phyloP scores from a whole-genome alignment of 2,888 invertebrate genomes.

The Scelioninae gen. 1 region DNA sequence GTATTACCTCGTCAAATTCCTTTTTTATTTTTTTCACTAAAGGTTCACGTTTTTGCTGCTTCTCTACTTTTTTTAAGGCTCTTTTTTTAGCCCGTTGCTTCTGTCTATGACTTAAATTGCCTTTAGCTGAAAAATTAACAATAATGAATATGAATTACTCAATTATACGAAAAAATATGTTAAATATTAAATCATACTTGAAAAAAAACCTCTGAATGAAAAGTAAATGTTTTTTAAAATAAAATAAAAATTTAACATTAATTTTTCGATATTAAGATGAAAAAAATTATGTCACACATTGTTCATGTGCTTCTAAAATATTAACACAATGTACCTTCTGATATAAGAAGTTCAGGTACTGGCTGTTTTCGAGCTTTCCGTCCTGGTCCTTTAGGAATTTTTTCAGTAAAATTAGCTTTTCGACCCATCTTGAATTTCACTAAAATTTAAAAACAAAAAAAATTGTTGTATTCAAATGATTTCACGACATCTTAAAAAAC shows the following conservation, averaged over 20 bases:
- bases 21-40: slow-evolving; percentile 64
- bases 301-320: not conserved
- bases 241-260: slow-evolving; percentile 6
- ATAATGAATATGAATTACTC: no score
- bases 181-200: no score
- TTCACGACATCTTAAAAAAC: no score
- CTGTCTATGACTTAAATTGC: slow-evolving; percentile 89
- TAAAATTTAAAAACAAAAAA: no score
- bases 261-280: not conserved
- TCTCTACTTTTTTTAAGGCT: slow-evolving; percentile 76
- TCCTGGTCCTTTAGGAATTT: slow-evolving; percentile 91
- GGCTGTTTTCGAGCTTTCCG: slow-evolving; percentile 94
- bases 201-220: no score
- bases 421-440: slow-evolving; percentile 89
- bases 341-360: slow-evolving; percentile 86
- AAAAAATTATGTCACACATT: not conserved
- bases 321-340: slow-evolving; percentile 34
- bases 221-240: slow-evolving; percentile 26
- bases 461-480: no score
- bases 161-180: no score
- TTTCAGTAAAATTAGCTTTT: slow-evolving; percentile 92
- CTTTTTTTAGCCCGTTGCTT: slow-evolving; percentile 88
- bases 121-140: slow-evolving; percentile 83
- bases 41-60: slow-evolving; percentile 66
- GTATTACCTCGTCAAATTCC: slow-evolving; percentile 42